Evolutionary conservation across 2,797 vertebrate species (phyloP).

Genomic region (Sebastes flavidus): DNA sequence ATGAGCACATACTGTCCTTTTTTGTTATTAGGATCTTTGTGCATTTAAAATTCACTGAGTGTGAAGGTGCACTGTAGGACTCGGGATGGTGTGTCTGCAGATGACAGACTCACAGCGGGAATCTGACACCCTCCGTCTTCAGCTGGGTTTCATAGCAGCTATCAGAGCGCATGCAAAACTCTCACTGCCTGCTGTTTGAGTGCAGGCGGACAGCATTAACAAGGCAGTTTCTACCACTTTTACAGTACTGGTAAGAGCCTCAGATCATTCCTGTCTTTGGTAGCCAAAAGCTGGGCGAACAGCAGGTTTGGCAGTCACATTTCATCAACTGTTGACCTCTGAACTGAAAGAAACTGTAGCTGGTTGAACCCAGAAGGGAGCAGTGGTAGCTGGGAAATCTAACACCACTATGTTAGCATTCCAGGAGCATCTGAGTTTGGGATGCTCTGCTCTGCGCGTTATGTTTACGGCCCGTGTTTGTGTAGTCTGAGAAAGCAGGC

Average conservation of each 20-base stretch:
- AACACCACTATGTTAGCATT: slow-evolving; percentile 77
- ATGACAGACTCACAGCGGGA: slow-evolving; percentile 42
- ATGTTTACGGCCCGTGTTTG: slow-evolving; percentile 68
- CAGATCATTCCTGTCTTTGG: neutral
- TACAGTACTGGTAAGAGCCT: neutral
- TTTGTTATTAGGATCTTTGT: slow-evolving; percentile 15
- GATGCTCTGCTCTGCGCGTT: slow-evolving; percentile 40
- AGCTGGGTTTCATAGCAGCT: neutral
- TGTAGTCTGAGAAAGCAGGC: slow-evolving; percentile 52
- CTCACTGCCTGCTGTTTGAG: neutral
- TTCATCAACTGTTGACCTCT: slow-evolving; percentile 64
- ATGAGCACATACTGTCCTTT: slow-evolving; percentile 11
- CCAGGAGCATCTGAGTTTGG: slow-evolving; percentile 61
- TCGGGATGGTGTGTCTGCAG: slow-evolving; percentile 6
- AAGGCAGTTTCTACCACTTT: neutral
- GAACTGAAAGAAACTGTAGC: slow-evolving; percentile 57
- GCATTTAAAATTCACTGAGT: slow-evolving; percentile 15
- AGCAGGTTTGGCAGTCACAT: slow-evolving; percentile 31
- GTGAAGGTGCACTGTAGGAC: slow-evolving; percentile 31
- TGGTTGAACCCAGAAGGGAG: slow-evolving; percentile 35
- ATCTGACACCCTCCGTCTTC: slow-evolving; percentile 16
- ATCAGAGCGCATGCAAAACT: neutral
- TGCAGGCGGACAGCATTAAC: slow-evolving; percentile 9
- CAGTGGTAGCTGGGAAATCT: slow-evolving; percentile 66
- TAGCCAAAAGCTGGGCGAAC: neutral